Evolutionary conservation across 2,888 invertebrate species (phyloP), one percentile per base, ranked within the genome.

Genomic region (Eupsilia transversa): DNA sequence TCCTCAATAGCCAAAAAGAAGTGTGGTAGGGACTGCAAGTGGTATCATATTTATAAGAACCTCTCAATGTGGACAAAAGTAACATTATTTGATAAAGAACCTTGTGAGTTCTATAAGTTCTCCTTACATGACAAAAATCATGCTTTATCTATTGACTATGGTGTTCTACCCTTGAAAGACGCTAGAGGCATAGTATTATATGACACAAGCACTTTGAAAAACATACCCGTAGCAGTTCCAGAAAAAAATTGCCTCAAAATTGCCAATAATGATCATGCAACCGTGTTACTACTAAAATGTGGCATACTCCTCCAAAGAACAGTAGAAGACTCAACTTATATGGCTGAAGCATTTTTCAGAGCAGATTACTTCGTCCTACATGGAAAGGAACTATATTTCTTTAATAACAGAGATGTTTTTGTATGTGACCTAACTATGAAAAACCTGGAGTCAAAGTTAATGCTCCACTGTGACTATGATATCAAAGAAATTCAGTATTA

Each of bases 1-100:
- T 94, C 95, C 0, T 87, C 87, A 84, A 92, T 95, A 27, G 95
- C 95, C 3, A 94, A 92, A 86, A 90, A 84, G n/a, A 95, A 94
- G 80, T 87, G 91, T 12, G 93, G 93, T 0, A 90, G 86, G 12
- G 91, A 93, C 46, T 90, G 92, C 38, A 87, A 83, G 54, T 96
- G 95, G 95, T 93, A 93, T 72, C 89, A 94, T 72, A 90, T 95
- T 3, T 95, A 94, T 78, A 94, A 90, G 73, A 96, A 95, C 80
- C 80, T 95, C 7, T 89, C 85, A 76, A 88, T 88, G 83, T 96
- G 95, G 95, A 83, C 88, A 0, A 88, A 91, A 60, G 83, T 94
- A 3, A 83, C 89, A 1, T 74, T 69, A 20, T 90, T 85, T 23
- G 89, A 91, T 3, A 90, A 80, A 77, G 91, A 88, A 14, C 46